Conservation (phyloP, 2,797 vertebrate genomes). For the Syncerus caffer region DNA sequence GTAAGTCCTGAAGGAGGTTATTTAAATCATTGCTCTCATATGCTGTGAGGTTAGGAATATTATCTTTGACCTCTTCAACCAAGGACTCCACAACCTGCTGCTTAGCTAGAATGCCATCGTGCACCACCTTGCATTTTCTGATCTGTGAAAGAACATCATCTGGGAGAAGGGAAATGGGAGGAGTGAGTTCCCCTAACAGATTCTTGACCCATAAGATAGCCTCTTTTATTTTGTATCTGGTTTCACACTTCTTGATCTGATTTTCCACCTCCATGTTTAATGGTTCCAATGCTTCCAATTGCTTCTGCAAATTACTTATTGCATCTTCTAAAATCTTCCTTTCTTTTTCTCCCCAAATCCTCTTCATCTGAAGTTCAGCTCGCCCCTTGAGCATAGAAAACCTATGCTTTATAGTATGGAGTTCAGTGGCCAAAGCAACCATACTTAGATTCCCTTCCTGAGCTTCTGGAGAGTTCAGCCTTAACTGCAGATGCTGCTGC, state of each 20-base stretch:
- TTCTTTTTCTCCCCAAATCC: constrained; percentile 85
- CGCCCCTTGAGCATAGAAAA: constrained; percentile 83
- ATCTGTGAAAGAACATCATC: constrained; percentile 89
- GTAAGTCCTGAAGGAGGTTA: constrained; percentile 83
- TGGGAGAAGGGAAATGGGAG: constrained; percentile 88
- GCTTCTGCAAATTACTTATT: constrained; percentile 83
- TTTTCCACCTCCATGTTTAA: constrained; percentile 72
- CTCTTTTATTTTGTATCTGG: constrained; percentile 85
- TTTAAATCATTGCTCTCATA: constrained; percentile 83
- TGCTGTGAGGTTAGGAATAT: constrained; percentile 81
- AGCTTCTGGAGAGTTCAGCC: constrained; percentile 50
- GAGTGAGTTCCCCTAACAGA: constrained; percentile 81
- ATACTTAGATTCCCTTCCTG: constrained; percentile 76
- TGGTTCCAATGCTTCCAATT: constrained; percentile 79
- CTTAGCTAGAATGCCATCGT: constrained; percentile 84
- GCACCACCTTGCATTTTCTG: constrained; percentile 86
- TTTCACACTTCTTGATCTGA: constrained; percentile 80
- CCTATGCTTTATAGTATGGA: constrained; percentile 84
- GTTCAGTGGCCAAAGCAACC: constrained; percentile 83
- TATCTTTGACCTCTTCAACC: constrained; percentile 83
- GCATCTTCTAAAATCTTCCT: constrained; percentile 81
- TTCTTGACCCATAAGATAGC: constrained; percentile 88
- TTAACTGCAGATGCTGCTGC: constrained; percentile 35
- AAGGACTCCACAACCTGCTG: constrained; percentile 83
- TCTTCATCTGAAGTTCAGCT: constrained; percentile 82